These are phyloP conservation scores for Drosophila paramelanica DNA, from an alignment of 2,888 invertebrate species.

Conservation along the genomic window DNA sequence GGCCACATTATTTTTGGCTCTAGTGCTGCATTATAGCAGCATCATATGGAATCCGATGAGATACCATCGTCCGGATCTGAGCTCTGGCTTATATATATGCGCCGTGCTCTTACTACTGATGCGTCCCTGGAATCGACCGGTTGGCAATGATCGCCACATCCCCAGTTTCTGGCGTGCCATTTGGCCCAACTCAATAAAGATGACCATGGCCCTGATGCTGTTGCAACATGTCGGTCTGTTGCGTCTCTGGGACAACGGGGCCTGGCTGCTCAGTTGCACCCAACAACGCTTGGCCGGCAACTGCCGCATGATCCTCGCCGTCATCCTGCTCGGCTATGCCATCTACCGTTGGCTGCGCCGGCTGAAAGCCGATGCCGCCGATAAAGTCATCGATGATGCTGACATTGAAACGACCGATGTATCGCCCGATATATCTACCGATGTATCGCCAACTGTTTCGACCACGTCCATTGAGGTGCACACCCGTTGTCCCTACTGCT, in stretches of 20 bases:
- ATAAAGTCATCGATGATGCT: not conserved
- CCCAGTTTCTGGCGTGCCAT: slow-evolving; percentile 6
- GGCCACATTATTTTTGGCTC: slow-evolving; percentile 15
- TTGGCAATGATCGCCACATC: not conserved
- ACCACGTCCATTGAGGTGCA: not conserved
- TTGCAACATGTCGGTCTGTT: slow-evolving; percentile 43
- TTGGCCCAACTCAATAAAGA: slow-evolving; percentile 28
- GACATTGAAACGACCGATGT: too few relatives aligned
- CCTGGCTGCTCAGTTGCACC: slow-evolving; percentile 24
- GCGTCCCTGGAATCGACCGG: slow-evolving; percentile 6
- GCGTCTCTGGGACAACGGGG: slow-evolving; percentile 30
- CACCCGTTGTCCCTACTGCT: slow-evolving; percentile 9
- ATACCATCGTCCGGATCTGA: slow-evolving; percentile 39
- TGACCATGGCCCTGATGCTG: slow-evolving; percentile 23
- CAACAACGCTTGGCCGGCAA: slow-evolving; percentile 9
- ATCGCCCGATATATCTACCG: too few relatives aligned
- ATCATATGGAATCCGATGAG: slow-evolving; percentile 29
- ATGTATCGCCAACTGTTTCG: not conserved
- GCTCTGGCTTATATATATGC: slow-evolving; percentile 43
- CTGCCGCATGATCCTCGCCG: slow-evolving; percentile 25
- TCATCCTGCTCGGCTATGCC: slow-evolving; percentile 9
- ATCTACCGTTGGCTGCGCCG: slow-evolving; percentile 23
- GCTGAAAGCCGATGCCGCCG: slow-evolving; percentile 1
- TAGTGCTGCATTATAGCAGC: slow-evolving; percentile 22
- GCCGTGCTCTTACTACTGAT: slow-evolving; percentile 30